Conservation (phyloP, 1,140 invertebrate genomes). For the Bombus terrestris region DNA sequence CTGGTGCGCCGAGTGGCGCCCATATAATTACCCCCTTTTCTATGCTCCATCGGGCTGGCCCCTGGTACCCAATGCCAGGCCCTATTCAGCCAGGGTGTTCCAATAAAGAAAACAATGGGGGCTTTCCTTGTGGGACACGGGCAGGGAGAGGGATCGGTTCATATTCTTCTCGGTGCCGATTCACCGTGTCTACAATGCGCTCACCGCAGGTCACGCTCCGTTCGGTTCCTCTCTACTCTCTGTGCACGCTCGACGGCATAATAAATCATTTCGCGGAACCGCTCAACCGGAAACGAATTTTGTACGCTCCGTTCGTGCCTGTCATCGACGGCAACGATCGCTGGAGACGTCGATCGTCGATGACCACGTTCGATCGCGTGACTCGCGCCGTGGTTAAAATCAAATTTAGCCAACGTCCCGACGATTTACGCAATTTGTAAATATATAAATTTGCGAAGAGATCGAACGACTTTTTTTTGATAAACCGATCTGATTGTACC, state of each 20-base stretch:
- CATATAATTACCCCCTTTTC: conserved; percentile 78
- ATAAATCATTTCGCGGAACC: conserved; percentile 82
- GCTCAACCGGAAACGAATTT: conserved; percentile 81
- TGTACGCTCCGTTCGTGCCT: conserved; percentile 70
- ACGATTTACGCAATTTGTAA: neutral
- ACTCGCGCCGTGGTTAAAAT: conserved; percentile 22
- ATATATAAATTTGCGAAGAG: too few relatives aligned
- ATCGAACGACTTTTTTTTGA: too few relatives aligned
- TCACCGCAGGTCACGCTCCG: conserved; percentile 78
- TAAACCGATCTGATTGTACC: too few relatives aligned
- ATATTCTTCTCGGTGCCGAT: conserved; percentile 74
- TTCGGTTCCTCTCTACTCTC: conserved; percentile 53
- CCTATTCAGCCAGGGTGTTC: conserved; percentile 46
- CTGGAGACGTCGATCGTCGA: conserved; percentile 30
- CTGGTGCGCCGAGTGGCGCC: conserved; percentile 63
- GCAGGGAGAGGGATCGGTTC: conserved; percentile 8
- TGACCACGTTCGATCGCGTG: conserved; percentile 57
- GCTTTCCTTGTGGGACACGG: conserved; percentile 56
- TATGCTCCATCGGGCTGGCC: conserved; percentile 71
- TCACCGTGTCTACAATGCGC: conserved; percentile 71
- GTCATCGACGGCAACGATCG: conserved; percentile 43
- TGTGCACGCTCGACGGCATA: conserved; percentile 77
- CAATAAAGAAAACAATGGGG: conserved; percentile 75
- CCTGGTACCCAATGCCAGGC: conserved; percentile 19
- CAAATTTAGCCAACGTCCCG: conserved; percentile 35